phyloP scores from a whole-genome alignment of 2,888 invertebrate species.

The Lasioglossum villosulum region DNA sequence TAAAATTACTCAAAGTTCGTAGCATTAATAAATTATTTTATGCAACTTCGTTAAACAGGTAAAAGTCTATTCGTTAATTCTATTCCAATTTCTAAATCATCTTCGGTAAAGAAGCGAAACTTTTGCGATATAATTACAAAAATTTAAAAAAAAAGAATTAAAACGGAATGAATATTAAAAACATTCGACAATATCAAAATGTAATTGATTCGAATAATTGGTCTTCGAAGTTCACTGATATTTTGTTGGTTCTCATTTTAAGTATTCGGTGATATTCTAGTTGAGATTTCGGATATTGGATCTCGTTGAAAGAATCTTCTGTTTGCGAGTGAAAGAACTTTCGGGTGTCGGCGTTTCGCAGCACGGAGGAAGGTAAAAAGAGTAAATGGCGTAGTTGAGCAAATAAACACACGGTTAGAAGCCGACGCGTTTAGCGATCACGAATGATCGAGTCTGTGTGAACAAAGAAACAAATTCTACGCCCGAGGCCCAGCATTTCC shows the following conservation, averaged over 20 bases:
- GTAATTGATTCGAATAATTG: background rate
- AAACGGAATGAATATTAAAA: no score
- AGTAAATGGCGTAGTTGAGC: constrained; percentile 40
- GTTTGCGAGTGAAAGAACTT: constrained; percentile 8
- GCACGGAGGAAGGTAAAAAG: constrained; percentile 16
- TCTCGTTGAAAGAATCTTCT: background rate
- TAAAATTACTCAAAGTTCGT: background rate
- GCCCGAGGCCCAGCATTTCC: constrained; percentile 20
- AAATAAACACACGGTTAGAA: constrained; percentile 58
- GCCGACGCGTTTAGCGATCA: constrained; percentile 45
- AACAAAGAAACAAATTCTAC: constrained; percentile 55
- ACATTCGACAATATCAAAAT: background rate
- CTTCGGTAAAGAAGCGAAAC: background rate
- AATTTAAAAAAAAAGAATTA: background rate
- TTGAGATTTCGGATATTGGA: background rate
- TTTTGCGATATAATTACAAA: no score
- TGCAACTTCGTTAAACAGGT: background rate
- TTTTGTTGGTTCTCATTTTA: background rate
- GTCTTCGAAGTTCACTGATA: background rate
- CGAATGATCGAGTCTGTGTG: constrained; percentile 29
- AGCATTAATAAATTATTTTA: background rate
- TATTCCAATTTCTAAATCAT: background rate
- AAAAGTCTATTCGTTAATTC: background rate
- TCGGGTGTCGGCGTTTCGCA: background rate
- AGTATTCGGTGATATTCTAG: background rate